phyloP scores from a whole-genome alignment of 2,888 invertebrate species.

The Unio delphinus region DNA sequence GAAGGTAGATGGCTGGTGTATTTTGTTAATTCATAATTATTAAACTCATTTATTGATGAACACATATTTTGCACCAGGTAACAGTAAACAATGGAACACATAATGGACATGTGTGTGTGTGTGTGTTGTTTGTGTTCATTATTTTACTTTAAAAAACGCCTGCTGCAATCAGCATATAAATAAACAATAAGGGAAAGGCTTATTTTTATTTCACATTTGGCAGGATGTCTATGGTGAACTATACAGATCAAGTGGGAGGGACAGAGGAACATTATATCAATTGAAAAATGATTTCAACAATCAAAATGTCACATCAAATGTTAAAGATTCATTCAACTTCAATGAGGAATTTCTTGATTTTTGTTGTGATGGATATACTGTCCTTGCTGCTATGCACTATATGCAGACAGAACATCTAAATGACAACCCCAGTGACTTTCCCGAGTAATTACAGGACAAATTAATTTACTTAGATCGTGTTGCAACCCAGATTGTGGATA shows the following conservation, averaged over 20 bases:
- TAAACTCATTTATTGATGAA: no score
- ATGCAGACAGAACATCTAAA: conserved; percentile 3
- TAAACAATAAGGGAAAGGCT: no score
- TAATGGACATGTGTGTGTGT: no score
- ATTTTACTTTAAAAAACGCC: no score
- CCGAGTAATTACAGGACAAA: conserved; percentile 4
- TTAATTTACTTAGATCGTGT: conserved; percentile 4
- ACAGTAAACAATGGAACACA: no score
- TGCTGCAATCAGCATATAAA: no score
- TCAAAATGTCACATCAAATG: conserved; percentile 20
- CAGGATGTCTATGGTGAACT: conserved; percentile 23
- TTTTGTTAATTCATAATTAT: no score
- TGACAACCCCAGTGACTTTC: conserved; percentile 10
- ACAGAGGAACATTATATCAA: conserved; percentile 24
- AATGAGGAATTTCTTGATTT: conserved; percentile 23
- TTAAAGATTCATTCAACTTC: conserved; percentile 25
- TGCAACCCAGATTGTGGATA: conserved; percentile 13
- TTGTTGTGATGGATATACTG: conserved; percentile 15
- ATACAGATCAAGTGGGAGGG: conserved; percentile 12
- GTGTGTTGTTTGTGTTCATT: no score
- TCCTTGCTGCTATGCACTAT: conserved; percentile 14
- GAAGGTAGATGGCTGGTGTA: no score
- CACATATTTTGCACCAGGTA: no score
- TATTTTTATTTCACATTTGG: conserved; percentile 1
- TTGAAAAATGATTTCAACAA: conserved; percentile 27